Evolutionary conservation across 1,140 invertebrate genomes (phyloP).

Genomic region (Zaprionus gabonicus): DNA sequence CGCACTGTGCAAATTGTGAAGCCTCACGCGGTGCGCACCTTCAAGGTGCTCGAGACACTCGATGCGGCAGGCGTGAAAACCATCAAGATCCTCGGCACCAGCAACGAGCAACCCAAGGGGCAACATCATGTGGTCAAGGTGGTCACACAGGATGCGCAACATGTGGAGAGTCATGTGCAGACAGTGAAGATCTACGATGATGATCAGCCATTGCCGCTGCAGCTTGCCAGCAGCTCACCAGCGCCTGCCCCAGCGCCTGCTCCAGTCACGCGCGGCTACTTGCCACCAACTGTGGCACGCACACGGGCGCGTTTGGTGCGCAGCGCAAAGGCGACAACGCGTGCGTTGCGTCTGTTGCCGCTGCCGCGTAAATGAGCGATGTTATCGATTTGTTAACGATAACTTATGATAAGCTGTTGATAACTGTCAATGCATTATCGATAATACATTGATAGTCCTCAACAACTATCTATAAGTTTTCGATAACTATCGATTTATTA

Average conservation of each 20-base stretch:
- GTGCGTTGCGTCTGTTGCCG: conserved; percentile 53
- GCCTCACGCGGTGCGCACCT: conserved; percentile 57
- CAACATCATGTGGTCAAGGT: conserved; percentile 71
- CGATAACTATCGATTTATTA: not conserved
- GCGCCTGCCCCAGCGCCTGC: not conserved
- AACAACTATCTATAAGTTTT: not conserved
- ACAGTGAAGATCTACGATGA: conserved; percentile 77
- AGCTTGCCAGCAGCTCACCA: too few relatives aligned
- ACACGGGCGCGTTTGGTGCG: conserved; percentile 55
- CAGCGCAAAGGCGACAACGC: conserved; percentile 20
- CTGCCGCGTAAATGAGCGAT: conserved; percentile 42
- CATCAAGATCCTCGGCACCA: conserved; percentile 73
- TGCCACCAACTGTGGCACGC: conserved; percentile 59
- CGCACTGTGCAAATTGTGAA: conserved; percentile 78
- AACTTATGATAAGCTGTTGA: not conserved
- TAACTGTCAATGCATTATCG: not conserved
- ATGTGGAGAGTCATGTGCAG: conserved; percentile 67
- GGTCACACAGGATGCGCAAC: conserved; percentile 61
- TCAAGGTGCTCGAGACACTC: conserved; percentile 69
- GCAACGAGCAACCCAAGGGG: conserved; percentile 65
- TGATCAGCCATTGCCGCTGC: conserved; percentile 34
- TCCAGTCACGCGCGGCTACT: conserved; percentile 27
- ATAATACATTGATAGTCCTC: not conserved
- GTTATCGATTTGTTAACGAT: not conserved
- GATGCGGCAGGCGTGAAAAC: conserved; percentile 73